A percentile compares a stretch with the other conserved stretches of the same genome.
Evolutionary conservation across 1,140 invertebrate species (phyloP).

Genomic region (Heliconius hewitsoni): DNA sequence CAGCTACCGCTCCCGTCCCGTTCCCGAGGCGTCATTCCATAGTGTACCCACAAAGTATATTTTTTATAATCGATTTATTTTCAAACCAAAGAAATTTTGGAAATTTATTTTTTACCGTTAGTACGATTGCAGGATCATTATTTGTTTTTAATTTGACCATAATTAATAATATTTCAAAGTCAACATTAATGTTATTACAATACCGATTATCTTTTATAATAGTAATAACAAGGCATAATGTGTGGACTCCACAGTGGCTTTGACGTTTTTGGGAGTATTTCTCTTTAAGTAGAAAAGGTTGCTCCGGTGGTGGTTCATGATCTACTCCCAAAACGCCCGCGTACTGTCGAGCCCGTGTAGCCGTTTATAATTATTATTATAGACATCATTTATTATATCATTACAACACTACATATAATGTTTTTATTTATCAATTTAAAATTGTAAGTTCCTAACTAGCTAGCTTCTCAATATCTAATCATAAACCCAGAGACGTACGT

Average conservation of each 20-base stretch:
- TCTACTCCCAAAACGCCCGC: slow-evolving; percentile 66
- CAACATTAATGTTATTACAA: slow-evolving; percentile 63
- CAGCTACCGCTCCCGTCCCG: slow-evolving; percentile 73
- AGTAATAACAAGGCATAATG: slow-evolving; percentile 68
- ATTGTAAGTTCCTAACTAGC: slow-evolving; percentile 79
- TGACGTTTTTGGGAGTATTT: slow-evolving; percentile 71
- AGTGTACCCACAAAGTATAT: slow-evolving; percentile 53
- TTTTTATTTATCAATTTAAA: slow-evolving; percentile 74
- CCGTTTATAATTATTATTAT: slow-evolving; percentile 64
- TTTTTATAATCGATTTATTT: slow-evolving; percentile 59
- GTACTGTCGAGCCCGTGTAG: slow-evolving; percentile 26
- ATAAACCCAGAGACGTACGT: slow-evolving; percentile 42
- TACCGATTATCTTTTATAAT: slow-evolving; percentile 53
- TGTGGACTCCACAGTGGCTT: neutral
- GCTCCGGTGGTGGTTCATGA: slow-evolving; percentile 52
- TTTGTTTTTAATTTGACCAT: slow-evolving; percentile 44
- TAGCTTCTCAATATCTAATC: slow-evolving; percentile 59
- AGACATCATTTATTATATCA: slow-evolving; percentile 49
- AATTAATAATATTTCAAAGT: slow-evolving; percentile 45
- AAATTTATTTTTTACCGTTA: slow-evolving; percentile 45
- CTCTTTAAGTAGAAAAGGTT: slow-evolving; percentile 43
- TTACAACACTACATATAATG: slow-evolving; percentile 47
- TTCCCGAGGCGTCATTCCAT: slow-evolving; percentile 69
- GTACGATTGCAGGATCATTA: slow-evolving; percentile 52
- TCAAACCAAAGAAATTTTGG: slow-evolving; percentile 73